These are phyloP conservation scores for Silurus meridionalis DNA, from an alignment of 2,113 vertebrate species.

Conservation along the genomic window DNA sequence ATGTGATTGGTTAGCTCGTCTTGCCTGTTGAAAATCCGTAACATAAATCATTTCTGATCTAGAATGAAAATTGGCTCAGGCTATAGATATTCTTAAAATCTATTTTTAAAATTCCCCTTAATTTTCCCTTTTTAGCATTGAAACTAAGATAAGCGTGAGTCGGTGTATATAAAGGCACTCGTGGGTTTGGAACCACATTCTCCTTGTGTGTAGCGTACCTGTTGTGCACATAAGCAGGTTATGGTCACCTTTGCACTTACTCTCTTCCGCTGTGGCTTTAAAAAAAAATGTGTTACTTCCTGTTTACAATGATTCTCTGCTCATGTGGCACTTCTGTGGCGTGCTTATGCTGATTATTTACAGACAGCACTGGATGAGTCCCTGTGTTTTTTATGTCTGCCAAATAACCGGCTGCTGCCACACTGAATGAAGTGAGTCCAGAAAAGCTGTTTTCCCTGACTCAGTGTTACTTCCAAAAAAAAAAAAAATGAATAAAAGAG, in stretches of 20 bases:
- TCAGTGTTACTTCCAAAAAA: background rate
- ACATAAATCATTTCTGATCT: background rate
- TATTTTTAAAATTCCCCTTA: background rate
- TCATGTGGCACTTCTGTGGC: conserved; percentile 26
- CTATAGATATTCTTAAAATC: background rate
- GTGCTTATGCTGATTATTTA: conserved; percentile 24
- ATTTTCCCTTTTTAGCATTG: conserved; percentile 24
- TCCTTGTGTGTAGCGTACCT: conserved; percentile 35
- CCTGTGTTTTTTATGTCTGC: conserved; percentile 12
- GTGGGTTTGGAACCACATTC: conserved; percentile 6
- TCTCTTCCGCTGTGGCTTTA: conserved; percentile 50
- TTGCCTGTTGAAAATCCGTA: background rate
- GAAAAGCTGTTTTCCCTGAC: background rate
- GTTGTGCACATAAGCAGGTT: conserved; percentile 55
- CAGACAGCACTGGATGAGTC: conserved; percentile 12
- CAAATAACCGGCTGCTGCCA: background rate
- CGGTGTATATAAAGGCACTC: background rate
- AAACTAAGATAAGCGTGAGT: conserved; percentile 33
- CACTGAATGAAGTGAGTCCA: background rate
- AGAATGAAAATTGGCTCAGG: background rate
- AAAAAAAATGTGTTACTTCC: conserved; percentile 53
- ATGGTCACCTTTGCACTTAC: conserved; percentile 51
- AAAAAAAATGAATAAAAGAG: background rate
- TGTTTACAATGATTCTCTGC: conserved; percentile 55
- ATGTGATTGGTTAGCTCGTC: background rate